Base-by-base conservation (phyloP, 2,888 invertebrate genomes). In the Peribatodes rhomboidaria region DNA sequence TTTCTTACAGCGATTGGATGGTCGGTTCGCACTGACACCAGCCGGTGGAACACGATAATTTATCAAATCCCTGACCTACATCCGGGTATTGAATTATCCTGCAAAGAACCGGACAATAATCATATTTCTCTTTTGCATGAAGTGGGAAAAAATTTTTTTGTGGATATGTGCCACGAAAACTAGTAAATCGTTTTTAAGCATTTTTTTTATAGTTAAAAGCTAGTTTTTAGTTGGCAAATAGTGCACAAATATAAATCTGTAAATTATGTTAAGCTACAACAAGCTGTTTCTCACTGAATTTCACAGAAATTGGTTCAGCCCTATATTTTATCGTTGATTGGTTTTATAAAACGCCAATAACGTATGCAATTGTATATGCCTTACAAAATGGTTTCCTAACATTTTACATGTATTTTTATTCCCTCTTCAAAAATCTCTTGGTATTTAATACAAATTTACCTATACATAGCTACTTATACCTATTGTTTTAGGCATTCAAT, bases 51-150 rank as follows among this genome's bases (percentile, higher is more conserved):
- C 42, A 27, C 39, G 61, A 59, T 53, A 56, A 60, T 65, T 65
- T 68, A 65, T 68, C 68, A 68, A n/a, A 62, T 62, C 53, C 49
- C 61, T 27, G 58, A 52, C 56, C 65, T 56, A 65, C 53, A 60
- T 60, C 42, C 47, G 37, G 10, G 42, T 44, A 68, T 65, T 62
- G 47, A 61, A 61, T 68, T 59, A 65, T 47, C 46, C 46, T 33
- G 47, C n/a, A 7, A 18, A 20, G 37, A 57, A 49, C 49, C 41
- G 47, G 49, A 55, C 44, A 54, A 52, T 55, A 62, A 52, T 63
- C 52, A 49, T 54, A 47, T 50, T 57, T 27, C 11, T 20, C 10
- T 22, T 52, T 52, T 37, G 31, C 47, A 47, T 49, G 49, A 14
- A 47, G 18, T 31, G 33, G 49, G 9, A 46, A 46, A 46, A 27